These are phyloP conservation scores for Circaetus cinerascens DNA, from an alignment of 2,113 vertebrate species.

Conservation along the genomic window DNA sequence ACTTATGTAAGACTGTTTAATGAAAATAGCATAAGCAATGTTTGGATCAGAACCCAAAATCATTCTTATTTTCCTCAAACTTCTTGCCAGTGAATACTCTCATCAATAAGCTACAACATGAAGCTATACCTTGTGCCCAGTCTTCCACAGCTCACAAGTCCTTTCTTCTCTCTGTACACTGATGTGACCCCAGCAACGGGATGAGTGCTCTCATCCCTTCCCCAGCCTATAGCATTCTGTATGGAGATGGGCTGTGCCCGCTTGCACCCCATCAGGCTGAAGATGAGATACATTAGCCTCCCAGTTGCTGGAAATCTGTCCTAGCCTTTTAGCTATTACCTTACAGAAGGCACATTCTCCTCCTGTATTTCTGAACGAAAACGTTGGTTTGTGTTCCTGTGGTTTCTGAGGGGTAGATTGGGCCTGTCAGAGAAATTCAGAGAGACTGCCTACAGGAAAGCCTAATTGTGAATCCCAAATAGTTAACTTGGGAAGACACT, in stretches of 20 bases:
- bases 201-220: background rate
- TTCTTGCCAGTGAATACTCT: background rate
- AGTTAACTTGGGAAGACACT: background rate
- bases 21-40: background rate
- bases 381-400: rapidly evolving
- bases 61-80: background rate
- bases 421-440: background rate
- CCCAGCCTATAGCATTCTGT: background rate
- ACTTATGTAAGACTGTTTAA: background rate
- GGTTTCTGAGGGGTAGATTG: background rate
- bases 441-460: background rate
- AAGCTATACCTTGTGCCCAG: background rate
- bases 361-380: background rate
- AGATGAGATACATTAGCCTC: background rate
- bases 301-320: background rate
- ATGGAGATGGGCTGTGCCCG: background rate
- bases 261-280: background rate
- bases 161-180: background rate
- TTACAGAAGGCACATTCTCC: background rate
- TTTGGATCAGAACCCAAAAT: background rate
- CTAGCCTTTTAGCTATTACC: background rate
- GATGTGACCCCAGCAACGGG: background rate
- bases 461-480: background rate
- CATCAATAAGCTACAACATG: background rate
- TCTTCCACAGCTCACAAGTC: background rate